These are phyloP conservation scores for Acrobasis repandana DNA, from an alignment of 2,888 invertebrate genomes.

Conservation along the genomic window DNA sequence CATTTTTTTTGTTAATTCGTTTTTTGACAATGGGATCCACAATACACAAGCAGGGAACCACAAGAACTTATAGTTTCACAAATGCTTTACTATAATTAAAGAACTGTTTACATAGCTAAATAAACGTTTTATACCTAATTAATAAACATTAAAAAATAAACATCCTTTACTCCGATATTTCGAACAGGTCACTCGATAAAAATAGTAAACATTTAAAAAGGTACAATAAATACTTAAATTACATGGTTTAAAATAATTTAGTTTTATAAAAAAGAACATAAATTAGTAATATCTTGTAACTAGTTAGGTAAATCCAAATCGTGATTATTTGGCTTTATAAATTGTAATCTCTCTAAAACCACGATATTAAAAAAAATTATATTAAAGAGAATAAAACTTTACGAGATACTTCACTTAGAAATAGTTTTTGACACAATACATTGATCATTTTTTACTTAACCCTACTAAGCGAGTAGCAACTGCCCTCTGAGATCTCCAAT, in stretches of 20 bases:
- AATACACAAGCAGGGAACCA: conserved; percentile 15
- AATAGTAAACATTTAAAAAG: background rate
- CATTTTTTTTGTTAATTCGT: background rate
- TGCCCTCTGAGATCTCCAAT: conserved; percentile 29
- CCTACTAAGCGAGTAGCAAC: conserved; percentile 20
- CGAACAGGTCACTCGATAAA: conserved; percentile 29
- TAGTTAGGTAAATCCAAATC: too few species aligned
- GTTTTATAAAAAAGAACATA: background rate
- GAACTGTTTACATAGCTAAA: conserved; percentile 19
- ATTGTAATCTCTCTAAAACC: too few species aligned
- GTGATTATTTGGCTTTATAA: too few species aligned
- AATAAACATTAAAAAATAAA: conserved; percentile 37
- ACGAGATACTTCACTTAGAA: conserved; percentile 13
- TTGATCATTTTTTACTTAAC: conserved; percentile 22
- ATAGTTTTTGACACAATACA: conserved; percentile 20
- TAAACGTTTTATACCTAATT: conserved; percentile 27
- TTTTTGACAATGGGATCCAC: background rate
- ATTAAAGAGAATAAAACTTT: background rate
- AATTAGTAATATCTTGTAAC: background rate
- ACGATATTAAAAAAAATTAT: background rate
- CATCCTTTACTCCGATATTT: conserved; percentile 36
- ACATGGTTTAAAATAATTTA: background rate
- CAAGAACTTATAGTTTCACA: conserved; percentile 6
- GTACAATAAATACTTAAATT: conserved; percentile 15
- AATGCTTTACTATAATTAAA: conserved; percentile 10